phyloP scores from a whole-genome alignment of 2,888 invertebrate genomes.

The Synanthedon andrenaeformis region DNA sequence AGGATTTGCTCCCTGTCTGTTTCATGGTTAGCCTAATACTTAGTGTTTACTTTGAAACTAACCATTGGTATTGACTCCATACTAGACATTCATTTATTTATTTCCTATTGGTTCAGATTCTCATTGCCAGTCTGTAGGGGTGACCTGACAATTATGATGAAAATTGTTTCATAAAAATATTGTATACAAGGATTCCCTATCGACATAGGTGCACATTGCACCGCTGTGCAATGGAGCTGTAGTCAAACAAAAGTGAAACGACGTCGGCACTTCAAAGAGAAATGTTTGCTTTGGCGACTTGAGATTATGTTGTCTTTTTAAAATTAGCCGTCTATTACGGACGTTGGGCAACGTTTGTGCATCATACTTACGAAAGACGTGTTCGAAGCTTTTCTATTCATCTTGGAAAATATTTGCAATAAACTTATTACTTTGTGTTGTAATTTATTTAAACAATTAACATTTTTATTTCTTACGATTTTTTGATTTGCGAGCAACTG shows the following conservation, averaged over 20 bases:
- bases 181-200: too few species aligned
- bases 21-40: too few species aligned
- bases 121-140: too few species aligned
- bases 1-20: too few species aligned
- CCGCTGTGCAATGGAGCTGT: neutral
- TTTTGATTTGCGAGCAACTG: too few species aligned
- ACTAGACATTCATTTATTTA: too few species aligned
- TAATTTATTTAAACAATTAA: neutral
- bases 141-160: too few species aligned
- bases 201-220: neutral
- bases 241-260: constrained; percentile 31
- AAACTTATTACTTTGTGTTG: neutral
- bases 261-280: constrained; percentile 46
- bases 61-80: too few species aligned
- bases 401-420: neutral
- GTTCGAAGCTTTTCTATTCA: neutral
- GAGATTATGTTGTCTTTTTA: constrained; percentile 58
- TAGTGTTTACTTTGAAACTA: too few species aligned
- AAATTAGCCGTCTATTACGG: constrained; percentile 51
- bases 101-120: too few species aligned
- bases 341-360: constrained; percentile 48
- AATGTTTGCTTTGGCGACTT: constrained; percentile 36
- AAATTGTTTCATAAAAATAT: too few species aligned
- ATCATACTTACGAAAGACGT: constrained; percentile 38
- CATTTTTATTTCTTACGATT: too few species aligned